Base-by-base conservation (phyloP, 2,888 invertebrate species). In the Cantharis lateralis region DNA sequence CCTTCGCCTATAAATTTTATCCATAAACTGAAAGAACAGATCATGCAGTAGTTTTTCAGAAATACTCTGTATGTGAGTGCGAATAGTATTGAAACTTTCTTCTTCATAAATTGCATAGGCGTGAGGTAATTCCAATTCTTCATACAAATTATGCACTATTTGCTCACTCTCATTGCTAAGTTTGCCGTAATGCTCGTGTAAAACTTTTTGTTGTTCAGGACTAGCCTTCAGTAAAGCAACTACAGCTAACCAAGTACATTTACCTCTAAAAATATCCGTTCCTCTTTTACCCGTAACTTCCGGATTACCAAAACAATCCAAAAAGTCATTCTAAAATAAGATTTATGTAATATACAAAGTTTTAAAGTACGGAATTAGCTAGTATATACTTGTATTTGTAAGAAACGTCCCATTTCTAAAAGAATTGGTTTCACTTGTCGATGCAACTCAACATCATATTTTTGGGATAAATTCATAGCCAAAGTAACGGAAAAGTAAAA, bases 191-290 rank as follows among this genome's bases (percentile, higher is more conserved):
- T 94, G 93, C 78, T 95, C 92, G 84, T 93, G 90, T 90, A 96
- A 91, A 28, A 95, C 89, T 84, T 92, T 90, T 80, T 91, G 91
- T 85, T 97, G 96, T 5, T 91, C 89, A 0, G 92, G 90, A 68
- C 91, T 92, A 0, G 94, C 95, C 73, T 94, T 91, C 87, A 96
- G 95, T 78, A 98, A 89, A 10, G 98, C 98, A 0, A 95, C 94
- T 1, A 98, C 96, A 1, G 95, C 93, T 28, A 98, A 89, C 99
- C 99, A 99, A 0, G 97, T 93, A 88, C 98, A 99, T 89, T 98
- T 99, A 48, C 98, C 98, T 82, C 98, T 97, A 88, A 95, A 92
- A 82, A 99, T 98, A 86, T 99, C 98, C 0, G 94, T 95, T 32
- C 97, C 96, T 62, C 92, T 89, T 89, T 98, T 99, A 7, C 98